Evolutionary conservation across 2,797 vertebrate species (phyloP).

Genomic region (Semaprochilodus insignis): DNA sequence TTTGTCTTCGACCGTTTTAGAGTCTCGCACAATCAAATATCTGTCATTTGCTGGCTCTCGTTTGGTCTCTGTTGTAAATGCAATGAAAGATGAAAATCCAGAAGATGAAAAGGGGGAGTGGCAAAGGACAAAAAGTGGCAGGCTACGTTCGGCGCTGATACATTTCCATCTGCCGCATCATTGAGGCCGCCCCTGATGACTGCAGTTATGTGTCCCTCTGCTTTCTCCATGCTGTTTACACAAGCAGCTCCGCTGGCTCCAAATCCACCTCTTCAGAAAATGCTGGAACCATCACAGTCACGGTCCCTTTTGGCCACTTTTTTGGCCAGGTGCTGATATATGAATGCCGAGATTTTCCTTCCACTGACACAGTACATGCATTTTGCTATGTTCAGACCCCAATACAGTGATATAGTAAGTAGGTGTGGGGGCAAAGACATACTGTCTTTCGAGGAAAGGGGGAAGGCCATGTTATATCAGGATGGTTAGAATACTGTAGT

Average conservation of each 20-base stretch:
- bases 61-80: not conserved
- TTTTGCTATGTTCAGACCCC: not conserved
- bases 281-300: not conserved
- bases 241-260: not conserved
- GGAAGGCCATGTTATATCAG: not conserved
- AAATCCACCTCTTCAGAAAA: slow-evolving; percentile 1
- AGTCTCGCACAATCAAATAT: slow-evolving; percentile 14
- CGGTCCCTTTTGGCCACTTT: not conserved
- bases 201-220: slow-evolving; percentile 2
- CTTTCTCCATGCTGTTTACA: not conserved
- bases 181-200: not conserved
- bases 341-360: not conserved
- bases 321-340: not conserved
- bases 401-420: not conserved
- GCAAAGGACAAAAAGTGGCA: slow-evolving; percentile 2
- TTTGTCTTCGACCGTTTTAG: not conserved
- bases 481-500: not conserved
- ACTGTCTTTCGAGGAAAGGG: not conserved
- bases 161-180: slow-evolving; percentile 14
- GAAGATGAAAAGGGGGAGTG: not conserved
- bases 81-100: not conserved
- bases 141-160: not conserved
- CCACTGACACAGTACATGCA: not conserved
- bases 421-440: not conserved
- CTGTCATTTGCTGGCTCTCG: slow-evolving; percentile 1